Evolutionary conservation across 1,140 invertebrate species (phyloP).

Genomic region (Tribolium madens): DNA sequence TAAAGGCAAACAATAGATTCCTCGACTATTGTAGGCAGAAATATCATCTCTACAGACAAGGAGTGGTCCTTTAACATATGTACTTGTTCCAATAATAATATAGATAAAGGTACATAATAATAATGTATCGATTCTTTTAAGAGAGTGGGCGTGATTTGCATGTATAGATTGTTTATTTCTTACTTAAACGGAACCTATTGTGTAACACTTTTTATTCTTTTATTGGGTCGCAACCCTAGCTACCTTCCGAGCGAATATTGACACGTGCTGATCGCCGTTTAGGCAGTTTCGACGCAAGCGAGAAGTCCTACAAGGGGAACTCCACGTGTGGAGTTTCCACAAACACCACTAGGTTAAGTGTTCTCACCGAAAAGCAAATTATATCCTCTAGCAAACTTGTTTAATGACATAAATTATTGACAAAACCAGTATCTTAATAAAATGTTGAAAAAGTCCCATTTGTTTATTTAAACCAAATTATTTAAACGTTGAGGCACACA

Average conservation of each 20-base stretch:
- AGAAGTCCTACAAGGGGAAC: background rate
- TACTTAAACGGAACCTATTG: constrained; percentile 25
- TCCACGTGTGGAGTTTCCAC: constrained; percentile 13
- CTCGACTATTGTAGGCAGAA: constrained; percentile 52
- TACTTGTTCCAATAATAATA: constrained; percentile 56
- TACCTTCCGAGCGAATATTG: constrained; percentile 10
- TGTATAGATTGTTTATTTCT: constrained; percentile 44
- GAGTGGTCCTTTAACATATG: constrained; percentile 56
- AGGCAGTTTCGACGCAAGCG: background rate
- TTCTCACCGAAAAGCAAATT: no score
- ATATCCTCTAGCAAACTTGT: no score
- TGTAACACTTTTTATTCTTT: constrained; percentile 9
- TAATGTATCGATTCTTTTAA: constrained; percentile 52
- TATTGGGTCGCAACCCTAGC: background rate
- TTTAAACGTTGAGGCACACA: no score
- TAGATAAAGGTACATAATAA: constrained; percentile 57
- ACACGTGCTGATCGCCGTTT: constrained; percentile 5
- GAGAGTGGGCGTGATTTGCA: constrained; percentile 54
- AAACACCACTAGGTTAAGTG: no score
- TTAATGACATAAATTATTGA: no score
- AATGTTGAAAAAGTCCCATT: no score
- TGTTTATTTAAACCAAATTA: no score
- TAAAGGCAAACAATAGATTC: constrained; percentile 52
- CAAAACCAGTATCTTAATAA: no score
- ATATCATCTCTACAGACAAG: constrained; percentile 51